A percentile compares a stretch with the other conserved stretches of the same genome.
Evolutionary conservation across 2,888 invertebrate species (phyloP).

Genomic region (Drosophila melanosoma): DNA sequence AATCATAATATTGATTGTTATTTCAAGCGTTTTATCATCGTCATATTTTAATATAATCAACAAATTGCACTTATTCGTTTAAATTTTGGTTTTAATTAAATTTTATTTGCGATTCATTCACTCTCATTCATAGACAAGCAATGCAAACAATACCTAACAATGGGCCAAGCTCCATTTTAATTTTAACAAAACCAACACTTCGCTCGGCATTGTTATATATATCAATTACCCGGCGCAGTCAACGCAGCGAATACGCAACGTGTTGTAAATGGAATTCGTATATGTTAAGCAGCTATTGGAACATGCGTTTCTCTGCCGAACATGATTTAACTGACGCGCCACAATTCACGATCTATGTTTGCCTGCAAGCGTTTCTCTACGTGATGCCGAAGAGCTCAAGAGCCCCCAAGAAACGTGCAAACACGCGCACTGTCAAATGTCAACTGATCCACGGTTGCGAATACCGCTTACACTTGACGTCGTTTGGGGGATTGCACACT

Average conservation of each 20-base stretch:
- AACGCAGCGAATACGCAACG: constrained; percentile 48
- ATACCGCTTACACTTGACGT: constrained; percentile 78
- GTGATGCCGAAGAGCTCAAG: constrained; percentile 16
- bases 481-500: constrained; percentile 23
- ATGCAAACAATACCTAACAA: not conserved
- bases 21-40: constrained; percentile 53
- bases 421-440: constrained; percentile 84
- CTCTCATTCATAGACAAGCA: constrained; percentile 15
- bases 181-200: constrained; percentile 65
- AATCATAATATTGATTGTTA: constrained; percentile 35
- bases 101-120: constrained; percentile 33
- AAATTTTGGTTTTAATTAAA: constrained; percentile 23
- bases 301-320: constrained; percentile 22
- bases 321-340: constrained; percentile 7
- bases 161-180: constrained; percentile 19
- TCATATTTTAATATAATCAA: constrained; percentile 26
- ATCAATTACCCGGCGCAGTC: constrained; percentile 62
- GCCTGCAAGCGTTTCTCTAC: constrained; percentile 5
- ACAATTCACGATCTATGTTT: constrained; percentile 11
- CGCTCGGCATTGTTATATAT: constrained; percentile 40
- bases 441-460: constrained; percentile 84
- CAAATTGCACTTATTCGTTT: constrained; percentile 41
- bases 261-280: constrained; percentile 14
- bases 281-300: constrained; percentile 15
- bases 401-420: constrained; percentile 60